phyloP scores from a whole-genome alignment of 1,140 invertebrate genomes.

The Anoplolepis gracilipes region DNA sequence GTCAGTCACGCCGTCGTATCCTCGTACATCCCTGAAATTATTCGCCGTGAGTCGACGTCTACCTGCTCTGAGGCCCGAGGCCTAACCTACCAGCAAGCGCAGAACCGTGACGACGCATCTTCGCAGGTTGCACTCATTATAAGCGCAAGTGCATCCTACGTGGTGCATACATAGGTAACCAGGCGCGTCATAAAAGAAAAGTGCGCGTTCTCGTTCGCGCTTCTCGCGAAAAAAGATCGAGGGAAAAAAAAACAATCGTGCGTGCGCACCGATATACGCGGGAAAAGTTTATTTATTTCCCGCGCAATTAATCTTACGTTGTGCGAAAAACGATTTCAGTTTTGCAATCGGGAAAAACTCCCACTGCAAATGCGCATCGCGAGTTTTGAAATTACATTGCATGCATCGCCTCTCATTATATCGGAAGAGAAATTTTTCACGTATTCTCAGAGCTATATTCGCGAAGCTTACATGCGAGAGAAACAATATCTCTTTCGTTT shows the following conservation, averaged over 20 bases:
- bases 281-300: conserved; percentile 46
- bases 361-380: not conserved
- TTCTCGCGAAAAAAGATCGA: conserved; percentile 4
- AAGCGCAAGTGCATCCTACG: conserved; percentile 31
- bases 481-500: too few relatives aligned
- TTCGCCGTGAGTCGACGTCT: conserved; percentile 63
- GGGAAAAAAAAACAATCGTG: conserved; percentile 33
- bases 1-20: conserved; percentile 34
- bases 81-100: not conserved
- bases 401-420: conserved; percentile 15
- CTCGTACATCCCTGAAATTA: conserved; percentile 73
- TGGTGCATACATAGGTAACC: conserved; percentile 34
- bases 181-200: conserved; percentile 29
- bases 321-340: not conserved
- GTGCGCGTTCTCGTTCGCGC: conserved; percentile 4
- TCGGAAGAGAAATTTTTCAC: conserved; percentile 29
- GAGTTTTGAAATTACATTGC: conserved; percentile 40
- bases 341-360: conserved; percentile 20
- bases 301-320: not conserved
- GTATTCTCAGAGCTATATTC: conserved; percentile 13
- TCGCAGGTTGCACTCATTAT: conserved; percentile 38
- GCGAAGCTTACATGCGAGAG: not conserved
- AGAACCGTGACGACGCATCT: conserved; percentile 61
- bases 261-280: conserved; percentile 23
- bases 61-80: not conserved